Conservation (phyloP, 2,113 vertebrate genomes). For the Xenotilapia leptura region DNA sequence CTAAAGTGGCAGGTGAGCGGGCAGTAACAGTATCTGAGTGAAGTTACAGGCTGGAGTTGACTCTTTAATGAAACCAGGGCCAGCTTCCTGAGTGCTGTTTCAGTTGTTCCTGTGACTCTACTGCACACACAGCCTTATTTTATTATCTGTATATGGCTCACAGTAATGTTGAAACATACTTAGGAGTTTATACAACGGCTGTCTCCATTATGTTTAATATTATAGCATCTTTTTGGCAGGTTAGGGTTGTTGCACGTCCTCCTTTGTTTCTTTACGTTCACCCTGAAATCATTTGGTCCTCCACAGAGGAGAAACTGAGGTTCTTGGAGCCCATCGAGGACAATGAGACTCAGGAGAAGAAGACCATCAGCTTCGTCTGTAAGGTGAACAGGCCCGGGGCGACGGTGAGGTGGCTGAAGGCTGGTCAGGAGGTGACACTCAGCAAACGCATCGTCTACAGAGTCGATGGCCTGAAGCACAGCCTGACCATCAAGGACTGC, state of each 20-base stretch:
- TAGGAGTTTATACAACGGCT: background rate
- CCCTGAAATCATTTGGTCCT: background rate
- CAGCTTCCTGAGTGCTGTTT: background rate
- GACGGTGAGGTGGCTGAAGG: constrained; percentile 89
- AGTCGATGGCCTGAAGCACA: constrained; percentile 88
- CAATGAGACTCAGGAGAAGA: constrained; percentile 95
- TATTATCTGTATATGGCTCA: background rate
- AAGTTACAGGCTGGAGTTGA: background rate
- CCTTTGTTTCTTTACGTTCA: background rate
- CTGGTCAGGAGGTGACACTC: constrained; percentile 84
- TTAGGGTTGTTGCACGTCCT: background rate
- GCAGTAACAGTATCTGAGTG: background rate
- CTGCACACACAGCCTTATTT: background rate
- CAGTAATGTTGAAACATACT: background rate
- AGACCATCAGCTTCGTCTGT: constrained; percentile 86
- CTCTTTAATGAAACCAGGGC: background rate
- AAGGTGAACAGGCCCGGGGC: constrained; percentile 92
- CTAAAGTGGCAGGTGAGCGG: constrained; percentile 81
- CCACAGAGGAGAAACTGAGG: constrained; percentile 86
- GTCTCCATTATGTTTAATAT: background rate
- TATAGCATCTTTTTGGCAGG: background rate
- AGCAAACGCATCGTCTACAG: constrained; percentile 86
- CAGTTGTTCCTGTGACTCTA: background rate
- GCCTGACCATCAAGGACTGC: constrained; percentile 89
- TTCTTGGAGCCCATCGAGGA: constrained; percentile 90